These are phyloP conservation scores for Oxyteleia sp. DNA, from an alignment of 2,888 invertebrate species.

Conservation along the genomic window DNA sequence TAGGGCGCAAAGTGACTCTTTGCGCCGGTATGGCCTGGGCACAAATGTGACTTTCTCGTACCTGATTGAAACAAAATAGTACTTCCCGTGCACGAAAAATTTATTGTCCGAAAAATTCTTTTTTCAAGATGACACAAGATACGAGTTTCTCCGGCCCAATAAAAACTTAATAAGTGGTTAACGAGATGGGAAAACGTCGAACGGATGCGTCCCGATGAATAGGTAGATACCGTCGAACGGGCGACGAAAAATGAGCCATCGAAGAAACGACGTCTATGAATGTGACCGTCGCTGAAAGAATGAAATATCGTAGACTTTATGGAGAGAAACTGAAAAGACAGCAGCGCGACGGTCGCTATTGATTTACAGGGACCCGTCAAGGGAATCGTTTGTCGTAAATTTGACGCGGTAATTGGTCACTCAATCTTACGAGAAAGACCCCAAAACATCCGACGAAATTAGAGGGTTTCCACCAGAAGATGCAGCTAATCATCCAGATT, in stretches of 20 bases:
- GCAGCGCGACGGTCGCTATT: constrained; percentile 34
- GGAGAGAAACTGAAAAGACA: constrained; percentile 54
- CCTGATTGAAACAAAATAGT: too few species aligned
- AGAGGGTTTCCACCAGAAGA: constrained; percentile 1
- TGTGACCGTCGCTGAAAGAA: constrained; percentile 64
- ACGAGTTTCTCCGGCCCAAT: too few species aligned
- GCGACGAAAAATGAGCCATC: constrained; percentile 60
- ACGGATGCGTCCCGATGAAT: constrained; percentile 38
- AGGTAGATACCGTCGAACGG: constrained; percentile 39
- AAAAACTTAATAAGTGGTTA: constrained; percentile 53
- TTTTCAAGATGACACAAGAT: too few species aligned
- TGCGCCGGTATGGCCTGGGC: too few species aligned
- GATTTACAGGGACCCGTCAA: constrained; percentile 39
- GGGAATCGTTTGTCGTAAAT: constrained; percentile 43
- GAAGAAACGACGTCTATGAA: constrained; percentile 57
- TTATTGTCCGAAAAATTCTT: too few species aligned
- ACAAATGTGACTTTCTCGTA: too few species aligned
- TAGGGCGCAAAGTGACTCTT: too few species aligned
- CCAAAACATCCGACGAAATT: constrained; percentile 32
- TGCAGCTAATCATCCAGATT: constrained; percentile 25
- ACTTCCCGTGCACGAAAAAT: not conserved
- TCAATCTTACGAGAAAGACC: constrained; percentile 33
- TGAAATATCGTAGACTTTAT: constrained; percentile 63
- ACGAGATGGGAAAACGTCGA: constrained; percentile 50
- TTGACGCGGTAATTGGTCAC: constrained; percentile 60